phyloP scores from a whole-genome alignment of 2,113 vertebrate species.

The Catagonus wagneri region DNA sequence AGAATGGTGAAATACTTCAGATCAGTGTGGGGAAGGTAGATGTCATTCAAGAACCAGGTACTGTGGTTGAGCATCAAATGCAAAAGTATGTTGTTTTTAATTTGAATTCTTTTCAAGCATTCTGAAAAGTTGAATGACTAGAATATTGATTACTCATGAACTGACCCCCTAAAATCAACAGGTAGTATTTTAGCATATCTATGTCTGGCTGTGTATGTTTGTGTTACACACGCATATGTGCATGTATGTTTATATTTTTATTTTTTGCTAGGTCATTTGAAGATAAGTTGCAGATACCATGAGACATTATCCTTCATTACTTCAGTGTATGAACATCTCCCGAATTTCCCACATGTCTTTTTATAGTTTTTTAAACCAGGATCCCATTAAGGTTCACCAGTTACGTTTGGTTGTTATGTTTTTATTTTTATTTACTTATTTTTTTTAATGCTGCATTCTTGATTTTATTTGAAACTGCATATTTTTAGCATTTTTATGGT shows the following conservation, averaged over 20 bases:
- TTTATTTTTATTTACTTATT: no score
- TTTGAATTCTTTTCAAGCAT: not conserved
- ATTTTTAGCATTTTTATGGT: slow-evolving; percentile 82
- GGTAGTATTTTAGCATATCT: not conserved
- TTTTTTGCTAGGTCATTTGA: slow-evolving; percentile 45
- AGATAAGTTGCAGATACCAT: not conserved
- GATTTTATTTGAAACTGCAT: slow-evolving; percentile 83
- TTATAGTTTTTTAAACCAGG: not conserved
- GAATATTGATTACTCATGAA: not conserved
- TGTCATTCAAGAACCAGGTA: slow-evolving; percentile 94
- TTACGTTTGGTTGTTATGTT: slow-evolving; percentile 35
- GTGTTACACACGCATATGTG: not conserved
- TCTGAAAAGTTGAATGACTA: not conserved
- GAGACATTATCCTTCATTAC: not conserved
- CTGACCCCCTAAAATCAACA: not conserved
- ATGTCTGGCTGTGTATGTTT: not conserved
- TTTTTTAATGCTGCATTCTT: slow-evolving; percentile 83
- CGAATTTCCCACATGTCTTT: not conserved
- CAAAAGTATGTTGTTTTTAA: not conserved
- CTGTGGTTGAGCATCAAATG: not conserved
- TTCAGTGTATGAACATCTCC: not conserved
- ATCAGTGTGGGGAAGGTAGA: slow-evolving; percentile 92
- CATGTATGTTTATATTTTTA: not conserved
- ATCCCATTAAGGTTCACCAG: not conserved
- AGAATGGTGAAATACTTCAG: slow-evolving; percentile 85